phyloP scores from a whole-genome alignment of 1,140 invertebrate genomes.

The Hesperophylax magnus region DNA sequence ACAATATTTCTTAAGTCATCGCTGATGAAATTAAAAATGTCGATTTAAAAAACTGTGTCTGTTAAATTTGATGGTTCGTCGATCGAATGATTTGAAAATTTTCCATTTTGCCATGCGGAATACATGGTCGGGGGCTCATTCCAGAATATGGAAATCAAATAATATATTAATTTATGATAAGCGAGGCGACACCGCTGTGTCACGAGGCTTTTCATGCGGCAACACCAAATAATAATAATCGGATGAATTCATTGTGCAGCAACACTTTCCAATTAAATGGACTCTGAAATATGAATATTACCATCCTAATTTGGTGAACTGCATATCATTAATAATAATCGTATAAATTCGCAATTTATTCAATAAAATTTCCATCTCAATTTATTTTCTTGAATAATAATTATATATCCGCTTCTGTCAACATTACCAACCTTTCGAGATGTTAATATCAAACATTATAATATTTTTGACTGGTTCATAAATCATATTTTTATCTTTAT shows the following conservation, averaged over 20 bases:
- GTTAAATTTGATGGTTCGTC: too few relatives aligned
- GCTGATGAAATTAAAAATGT: too few relatives aligned
- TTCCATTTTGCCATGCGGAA: background rate
- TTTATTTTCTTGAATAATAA: too few relatives aligned
- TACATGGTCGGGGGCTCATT: background rate
- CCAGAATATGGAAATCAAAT: constrained; percentile 5
- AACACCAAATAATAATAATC: background rate
- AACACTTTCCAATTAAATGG: background rate
- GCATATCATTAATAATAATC: constrained; percentile 12
- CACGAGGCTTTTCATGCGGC: background rate
- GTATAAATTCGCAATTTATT: constrained; percentile 3
- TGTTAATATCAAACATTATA: too few relatives aligned
- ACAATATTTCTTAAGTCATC: too few relatives aligned
- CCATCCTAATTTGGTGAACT: background rate
- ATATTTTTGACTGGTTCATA: too few relatives aligned
- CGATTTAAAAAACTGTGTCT: too few relatives aligned
- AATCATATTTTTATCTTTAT: too few relatives aligned
- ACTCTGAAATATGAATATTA: background rate
- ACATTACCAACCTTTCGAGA: too few relatives aligned
- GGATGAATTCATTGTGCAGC: background rate
- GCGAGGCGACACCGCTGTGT: background rate
- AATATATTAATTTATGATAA: constrained; percentile 11
- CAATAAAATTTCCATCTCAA: background rate
- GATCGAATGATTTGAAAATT: too few relatives aligned
- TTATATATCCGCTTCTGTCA: too few relatives aligned